Percentiles rank a stretch among this genome's conserved stretches.
These are phyloP conservation scores for Malacosoma neustria DNA, from an alignment of 2,888 invertebrate genomes.

Conservation along the genomic window DNA sequence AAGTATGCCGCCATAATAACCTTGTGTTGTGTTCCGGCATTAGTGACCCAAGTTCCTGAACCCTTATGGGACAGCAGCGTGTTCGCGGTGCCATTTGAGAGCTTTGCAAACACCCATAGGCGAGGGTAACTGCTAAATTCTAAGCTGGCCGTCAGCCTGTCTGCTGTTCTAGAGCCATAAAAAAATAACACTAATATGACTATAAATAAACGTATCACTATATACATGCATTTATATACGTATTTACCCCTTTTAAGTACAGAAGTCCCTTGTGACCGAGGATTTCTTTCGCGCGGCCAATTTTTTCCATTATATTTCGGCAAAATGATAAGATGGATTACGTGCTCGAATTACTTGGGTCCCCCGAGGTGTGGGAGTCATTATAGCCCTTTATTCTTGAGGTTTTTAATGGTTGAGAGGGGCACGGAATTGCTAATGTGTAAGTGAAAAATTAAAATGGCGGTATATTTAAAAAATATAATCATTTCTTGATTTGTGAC, in stretches of 20 bases:
- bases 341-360: conserved; percentile 49
- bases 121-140: no score
- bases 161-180: no score
- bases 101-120: no score
- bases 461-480: background rate
- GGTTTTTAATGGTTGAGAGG: conserved; percentile 2
- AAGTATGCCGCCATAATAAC: no score
- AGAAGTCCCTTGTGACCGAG: conserved; percentile 27
- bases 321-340: conserved; percentile 70
- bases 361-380: conserved; percentile 36
- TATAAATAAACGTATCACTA: no score
- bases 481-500: background rate
- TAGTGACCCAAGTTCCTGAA: no score
- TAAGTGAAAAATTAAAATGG: conserved; percentile 1
- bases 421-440: conserved; percentile 3
- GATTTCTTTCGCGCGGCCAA: conserved; percentile 50
- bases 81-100: no score
- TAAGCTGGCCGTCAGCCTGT: no score
- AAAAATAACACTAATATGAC: no score
- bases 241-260: background rate
- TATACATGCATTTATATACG: no score
- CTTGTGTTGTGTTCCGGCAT: no score
- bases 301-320: conserved; percentile 62
- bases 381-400: conserved; percentile 1
- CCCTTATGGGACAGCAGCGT: no score